Base-by-base conservation (phyloP, 1,140 invertebrate species). In the Drosophila simulans region DNA sequence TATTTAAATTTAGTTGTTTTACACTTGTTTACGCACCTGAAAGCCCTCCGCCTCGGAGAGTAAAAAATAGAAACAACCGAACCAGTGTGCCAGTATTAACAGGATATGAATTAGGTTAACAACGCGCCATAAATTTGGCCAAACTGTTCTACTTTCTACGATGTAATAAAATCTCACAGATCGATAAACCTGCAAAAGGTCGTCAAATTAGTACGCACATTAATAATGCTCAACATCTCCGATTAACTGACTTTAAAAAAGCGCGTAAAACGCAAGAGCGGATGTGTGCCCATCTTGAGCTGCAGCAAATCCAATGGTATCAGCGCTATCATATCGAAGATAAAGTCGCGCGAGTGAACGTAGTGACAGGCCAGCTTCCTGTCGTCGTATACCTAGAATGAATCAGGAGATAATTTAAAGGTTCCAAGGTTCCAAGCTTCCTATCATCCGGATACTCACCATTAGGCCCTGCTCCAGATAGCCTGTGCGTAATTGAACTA, bases 101-200 rank as follows among this genome's bases (percentile, higher is more conserved):
- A 99, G 94, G 80, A 99, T 98, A 92, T 99, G 98, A 66, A 98
- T 97, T 25, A 99, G 93, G 93, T 98, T 99, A 68, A 98, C 94
- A 22, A 99, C 98, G n/a, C 98, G 94, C 96, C 98, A 98, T 82
- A 99, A 94, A 93, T 99, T 99, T 4, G 98, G 98, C 93, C 98
- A 99, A 37, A 98, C 96, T 0, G 98, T 98, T 68, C 98, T 93
- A 17, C 97, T 98, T 92, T 99, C 98, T 63, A 98, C 97, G 94
- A 99, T 98, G 93, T 99, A 98, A 92, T 98, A 97, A 93, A 98
- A 98, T 92, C 96, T 95, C 83, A 98, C 96, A 54, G 97, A 96
- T 66, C 98, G 94, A 92, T 99, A 98, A 46, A 98, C 95, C 95
- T 97, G 93, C 3, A 35, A 37, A 34, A 17, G 7, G 3, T 0